A percentile compares a stretch with the other conserved stretches of the same genome.
Evolutionary conservation across 2,888 invertebrate species (phyloP).

Genomic region (Diaprepes abbreviatus): DNA sequence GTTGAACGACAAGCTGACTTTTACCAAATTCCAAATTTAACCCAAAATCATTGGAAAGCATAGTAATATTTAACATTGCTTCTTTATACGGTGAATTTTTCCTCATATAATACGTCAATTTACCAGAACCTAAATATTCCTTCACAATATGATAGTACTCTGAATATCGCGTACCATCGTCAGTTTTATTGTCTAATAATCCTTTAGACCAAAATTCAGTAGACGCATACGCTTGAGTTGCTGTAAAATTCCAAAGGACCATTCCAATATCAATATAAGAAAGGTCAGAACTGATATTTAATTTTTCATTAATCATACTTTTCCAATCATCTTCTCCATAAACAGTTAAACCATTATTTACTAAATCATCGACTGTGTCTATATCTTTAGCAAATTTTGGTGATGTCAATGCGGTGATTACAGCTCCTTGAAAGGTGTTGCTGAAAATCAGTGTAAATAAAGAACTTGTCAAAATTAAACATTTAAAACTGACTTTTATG

Average conservation of each 20-base stretch:
- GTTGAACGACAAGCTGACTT: neutral
- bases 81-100: constrained; percentile 27
- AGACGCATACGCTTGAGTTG: constrained; percentile 14
- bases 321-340: constrained; percentile 29
- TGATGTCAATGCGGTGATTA: constrained; percentile 37
- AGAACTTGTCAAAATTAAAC: neutral
- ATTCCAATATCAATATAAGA: constrained; percentile 14
- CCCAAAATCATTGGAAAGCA: constrained; percentile 27
- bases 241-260: constrained; percentile 16
- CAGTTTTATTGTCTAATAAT: constrained; percentile 25
- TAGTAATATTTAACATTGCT: neutral
- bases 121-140: constrained; percentile 26
- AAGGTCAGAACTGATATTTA: constrained; percentile 1
- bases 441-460: constrained; percentile 15
- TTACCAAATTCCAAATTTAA: constrained; percentile 28
- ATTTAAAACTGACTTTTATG: neutral
- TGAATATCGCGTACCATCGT: constrained; percentile 13
- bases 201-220: constrained; percentile 12
- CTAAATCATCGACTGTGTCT: constrained; percentile 36
- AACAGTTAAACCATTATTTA: constrained; percentile 19
- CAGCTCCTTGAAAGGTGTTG: constrained; percentile 34
- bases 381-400: constrained; percentile 24
- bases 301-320: constrained; percentile 5
- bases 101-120: constrained; percentile 10
- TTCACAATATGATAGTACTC: constrained; percentile 34